phyloP scores from a whole-genome alignment of 2,113 vertebrate species.

The Tinamus guttatus region DNA sequence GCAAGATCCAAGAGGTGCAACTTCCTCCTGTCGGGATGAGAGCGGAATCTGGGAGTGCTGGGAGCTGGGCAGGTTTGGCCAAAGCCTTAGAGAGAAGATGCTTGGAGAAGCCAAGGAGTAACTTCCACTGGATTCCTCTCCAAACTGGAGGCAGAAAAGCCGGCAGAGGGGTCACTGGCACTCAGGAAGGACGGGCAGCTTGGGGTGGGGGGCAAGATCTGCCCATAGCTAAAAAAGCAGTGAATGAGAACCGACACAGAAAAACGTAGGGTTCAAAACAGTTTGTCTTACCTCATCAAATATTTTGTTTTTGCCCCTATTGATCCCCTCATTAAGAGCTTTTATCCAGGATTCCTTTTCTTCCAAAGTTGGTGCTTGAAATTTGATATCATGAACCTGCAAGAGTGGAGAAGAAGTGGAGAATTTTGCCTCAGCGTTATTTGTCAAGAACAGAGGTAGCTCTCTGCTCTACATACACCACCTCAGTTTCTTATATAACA shows the following conservation, averaged over 20 bases:
- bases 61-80: not conserved
- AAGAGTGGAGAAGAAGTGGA: not conserved
- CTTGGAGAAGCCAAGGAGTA: not conserved
- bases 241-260: not conserved
- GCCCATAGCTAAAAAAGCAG: not conserved
- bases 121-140: conserved; percentile 37
- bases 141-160: not conserved
- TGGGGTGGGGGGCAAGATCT: not conserved
- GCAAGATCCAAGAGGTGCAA: not conserved
- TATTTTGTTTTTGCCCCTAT: conserved; percentile 91
- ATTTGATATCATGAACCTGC: conserved; percentile 91
- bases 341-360: conserved; percentile 96
- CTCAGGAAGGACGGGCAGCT: not conserved
- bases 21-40: not conserved
- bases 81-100: not conserved
- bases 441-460: not conserved
- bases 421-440: not conserved
- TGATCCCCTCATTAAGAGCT: conserved; percentile 91
- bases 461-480: not conserved
- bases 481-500: not conserved
- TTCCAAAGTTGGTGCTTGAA: conserved; percentile 86
- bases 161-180: conserved; percentile 16
- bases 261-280: not conserved
- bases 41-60: not conserved
- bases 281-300: conserved; percentile 89